A percentile compares a stretch with the other conserved stretches of the same genome.
Evolutionary conservation across 2,888 invertebrate species (phyloP).

Genomic region (Melanargia galathea): DNA sequence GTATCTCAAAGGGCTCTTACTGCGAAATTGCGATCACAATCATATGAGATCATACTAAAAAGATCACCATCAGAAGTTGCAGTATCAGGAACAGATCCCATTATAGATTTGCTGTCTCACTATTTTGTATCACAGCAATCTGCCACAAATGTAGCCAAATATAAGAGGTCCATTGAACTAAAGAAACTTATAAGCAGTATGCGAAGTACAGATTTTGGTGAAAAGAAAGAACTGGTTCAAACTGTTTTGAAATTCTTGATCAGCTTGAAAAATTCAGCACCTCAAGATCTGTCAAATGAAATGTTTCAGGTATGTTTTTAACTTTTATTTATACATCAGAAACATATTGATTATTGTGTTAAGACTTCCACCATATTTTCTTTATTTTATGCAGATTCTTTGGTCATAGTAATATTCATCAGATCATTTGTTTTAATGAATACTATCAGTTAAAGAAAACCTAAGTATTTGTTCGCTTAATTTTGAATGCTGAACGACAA

Average conservation of each 20-base stretch:
- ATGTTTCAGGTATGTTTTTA: conserved; percentile 63
- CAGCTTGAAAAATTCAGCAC: conserved; percentile 58
- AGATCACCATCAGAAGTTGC: conserved; percentile 57
- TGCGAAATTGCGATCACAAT: conserved; percentile 65
- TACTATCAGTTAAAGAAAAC: too few relatives aligned
- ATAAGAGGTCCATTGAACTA: conserved; percentile 59
- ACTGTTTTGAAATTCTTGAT: conserved; percentile 61
- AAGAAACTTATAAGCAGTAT: conserved; percentile 61
- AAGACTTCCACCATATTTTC: too few relatives aligned
- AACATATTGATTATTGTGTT: too few relatives aligned
- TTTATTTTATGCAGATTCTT: too few relatives aligned
- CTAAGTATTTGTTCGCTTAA: too few relatives aligned
- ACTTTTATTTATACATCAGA: conserved; percentile 15
- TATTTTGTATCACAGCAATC: conserved; percentile 61
- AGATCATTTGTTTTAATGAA: too few relatives aligned
- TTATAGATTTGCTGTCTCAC: conserved; percentile 64
- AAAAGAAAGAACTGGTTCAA: conserved; percentile 54
- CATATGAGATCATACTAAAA: conserved; percentile 72
- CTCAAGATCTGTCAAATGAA: conserved; percentile 59
- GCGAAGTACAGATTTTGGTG: conserved; percentile 56
- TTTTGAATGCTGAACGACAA: too few relatives aligned
- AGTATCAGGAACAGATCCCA: conserved; percentile 55
- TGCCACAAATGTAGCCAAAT: conserved; percentile 68
- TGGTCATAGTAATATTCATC: too few relatives aligned
- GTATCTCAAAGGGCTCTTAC: conserved; percentile 59